Evolutionary conservation across 2,797 vertebrate genomes (phyloP), one percentile per base, ranked within the genome.

Genomic region (Macrochelys suwanniensis): DNA sequence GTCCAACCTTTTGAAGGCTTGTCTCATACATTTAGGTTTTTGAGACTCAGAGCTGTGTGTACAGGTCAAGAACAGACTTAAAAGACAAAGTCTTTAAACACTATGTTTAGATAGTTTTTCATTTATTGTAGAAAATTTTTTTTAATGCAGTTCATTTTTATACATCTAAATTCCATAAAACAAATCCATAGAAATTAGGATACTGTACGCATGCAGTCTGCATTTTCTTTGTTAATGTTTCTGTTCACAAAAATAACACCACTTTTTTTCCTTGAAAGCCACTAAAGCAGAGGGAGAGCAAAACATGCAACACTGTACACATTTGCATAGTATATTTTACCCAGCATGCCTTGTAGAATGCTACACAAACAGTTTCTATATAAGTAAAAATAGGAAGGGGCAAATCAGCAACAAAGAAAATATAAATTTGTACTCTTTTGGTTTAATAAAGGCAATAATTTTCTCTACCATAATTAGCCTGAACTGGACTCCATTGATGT

Each of bases 121-220:
- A 98, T 99, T 99, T 99, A 99, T 99, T 99, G 98, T 99, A 99
- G 98, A 99, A 99, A 99, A 99, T 98, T 98, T 98, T 98, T 97
- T 95, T 97, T 98, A 99, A 99, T 99, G 99, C 99, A 99, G 98
- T 98, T 98, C 97, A 96, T 98, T 98, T 98, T 98, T 99, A 98
- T 98, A 99, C 98, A 99, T 98, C 98, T 98, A 98, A 99, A 98
- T 98, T 98, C 98, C 98, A 98, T 98, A 99, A 99, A 98, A 99
- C 98, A 96, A 98, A 98, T 98, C 98, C 98, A 99, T 98, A 98
- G 98, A 99, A 99, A 99, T 99, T 97, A 99, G 98, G 99, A 98
- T 99, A 98, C 98, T 98, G 98, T 98, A 98, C 98, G 99, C 99
- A 99, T 99, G 99, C 99, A 99, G 98, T 99, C 99, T 98, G 98